These are phyloP conservation scores for Gila robusta DNA, from an alignment of 2,797 vertebrate genomes.

Conservation along the genomic window DNA sequence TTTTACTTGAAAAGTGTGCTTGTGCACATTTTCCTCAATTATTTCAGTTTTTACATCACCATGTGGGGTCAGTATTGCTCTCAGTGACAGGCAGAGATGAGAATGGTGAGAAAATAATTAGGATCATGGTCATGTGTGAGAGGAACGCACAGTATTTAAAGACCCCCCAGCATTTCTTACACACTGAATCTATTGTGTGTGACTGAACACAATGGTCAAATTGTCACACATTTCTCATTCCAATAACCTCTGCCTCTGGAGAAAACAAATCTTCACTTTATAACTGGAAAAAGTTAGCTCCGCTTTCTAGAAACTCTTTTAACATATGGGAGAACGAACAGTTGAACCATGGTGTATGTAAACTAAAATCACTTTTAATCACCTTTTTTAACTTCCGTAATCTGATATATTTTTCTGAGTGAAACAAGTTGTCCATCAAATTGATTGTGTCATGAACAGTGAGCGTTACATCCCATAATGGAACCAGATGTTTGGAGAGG, in stretches of 20 bases:
- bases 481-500: background rate
- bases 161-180: background rate
- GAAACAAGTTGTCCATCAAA: background rate
- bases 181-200: background rate
- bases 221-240: background rate
- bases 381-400: background rate
- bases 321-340: background rate
- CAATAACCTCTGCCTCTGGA: background rate
- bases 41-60: conserved; percentile 40
- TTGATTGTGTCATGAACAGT: background rate
- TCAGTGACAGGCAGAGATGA: background rate
- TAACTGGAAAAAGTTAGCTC: conserved; percentile 11
- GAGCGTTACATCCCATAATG: background rate
- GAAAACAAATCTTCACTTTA: conserved; percentile 2
- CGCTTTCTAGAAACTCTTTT: background rate
- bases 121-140: conserved; percentile 7
- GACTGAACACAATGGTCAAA: background rate
- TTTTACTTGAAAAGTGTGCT: background rate
- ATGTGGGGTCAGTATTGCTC: conserved; percentile 57
- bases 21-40: background rate
- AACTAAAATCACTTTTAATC: background rate
- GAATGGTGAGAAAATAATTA: conserved; percentile 26
- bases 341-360: background rate
- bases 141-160: conserved; percentile 14
- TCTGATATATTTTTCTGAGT: background rate